phyloP scores from a whole-genome alignment of 2,888 invertebrate species.

The Resseliella maxima region DNA sequence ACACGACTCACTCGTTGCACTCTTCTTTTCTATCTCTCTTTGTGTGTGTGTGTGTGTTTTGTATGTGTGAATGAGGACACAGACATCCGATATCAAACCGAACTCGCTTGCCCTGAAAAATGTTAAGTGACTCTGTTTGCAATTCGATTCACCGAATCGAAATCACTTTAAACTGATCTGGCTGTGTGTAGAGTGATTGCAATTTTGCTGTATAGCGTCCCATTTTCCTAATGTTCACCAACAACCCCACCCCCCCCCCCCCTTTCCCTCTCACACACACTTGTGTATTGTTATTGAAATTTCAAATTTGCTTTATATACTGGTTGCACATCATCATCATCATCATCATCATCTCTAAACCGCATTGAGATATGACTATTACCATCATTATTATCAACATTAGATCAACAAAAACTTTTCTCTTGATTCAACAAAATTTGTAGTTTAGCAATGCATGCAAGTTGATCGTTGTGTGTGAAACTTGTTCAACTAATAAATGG shows the following conservation, averaged over 20 bases:
- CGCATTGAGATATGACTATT: neutral
- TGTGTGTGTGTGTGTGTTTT: too few relatives aligned
- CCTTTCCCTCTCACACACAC: neutral
- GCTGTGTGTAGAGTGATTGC: neutral
- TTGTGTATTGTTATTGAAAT: slow-evolving; percentile 26
- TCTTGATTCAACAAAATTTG: neutral
- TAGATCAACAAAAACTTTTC: neutral
- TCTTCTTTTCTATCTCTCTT: too few relatives aligned
- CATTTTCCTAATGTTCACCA: neutral
- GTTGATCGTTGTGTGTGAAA: neutral
- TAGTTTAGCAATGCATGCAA: neutral
- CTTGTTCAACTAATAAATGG: slow-evolving; percentile 47
- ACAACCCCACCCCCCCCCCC: neutral
- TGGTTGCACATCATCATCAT: slow-evolving; percentile 10
- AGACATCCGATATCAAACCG: slow-evolving; percentile 12
- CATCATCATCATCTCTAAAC: too few relatives aligned
- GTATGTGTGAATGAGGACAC: neutral
- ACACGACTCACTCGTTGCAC: too few relatives aligned
- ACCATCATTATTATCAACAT: slow-evolving; percentile 19
- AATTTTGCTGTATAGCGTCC: neutral
- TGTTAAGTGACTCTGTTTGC: slow-evolving; percentile 2
- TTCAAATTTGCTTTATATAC: neutral
- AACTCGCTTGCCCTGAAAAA: neutral
- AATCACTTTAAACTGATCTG: slow-evolving; percentile 51
- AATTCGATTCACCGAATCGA: slow-evolving; percentile 25